Percentiles rank a stretch among this genome's conserved stretches.
These are phyloP conservation scores for Acleris emargana DNA, from an alignment of 2,888 invertebrate genomes.

Conservation along the genomic window DNA sequence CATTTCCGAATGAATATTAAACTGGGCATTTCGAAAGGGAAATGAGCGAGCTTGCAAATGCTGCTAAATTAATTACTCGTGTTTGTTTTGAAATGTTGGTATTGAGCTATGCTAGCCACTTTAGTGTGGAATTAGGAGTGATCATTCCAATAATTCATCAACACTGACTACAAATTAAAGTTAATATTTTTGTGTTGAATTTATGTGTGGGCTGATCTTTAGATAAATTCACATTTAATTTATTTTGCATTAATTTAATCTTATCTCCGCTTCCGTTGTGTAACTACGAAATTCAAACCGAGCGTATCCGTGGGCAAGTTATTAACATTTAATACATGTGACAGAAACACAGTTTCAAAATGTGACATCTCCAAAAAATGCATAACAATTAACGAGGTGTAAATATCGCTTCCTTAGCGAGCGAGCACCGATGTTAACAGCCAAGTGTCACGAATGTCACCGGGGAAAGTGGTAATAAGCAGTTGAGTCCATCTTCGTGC, in stretches of 20 bases:
- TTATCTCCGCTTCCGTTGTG: slow-evolving; percentile 21
- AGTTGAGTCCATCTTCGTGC: slow-evolving; percentile 17
- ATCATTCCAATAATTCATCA: background rate
- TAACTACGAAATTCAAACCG: slow-evolving; percentile 5
- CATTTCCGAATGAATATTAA: slow-evolving; percentile 36
- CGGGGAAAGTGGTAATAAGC: slow-evolving; percentile 26
- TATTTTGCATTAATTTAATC: slow-evolving; percentile 21
- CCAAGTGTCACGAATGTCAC: slow-evolving; percentile 24
- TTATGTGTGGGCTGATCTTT: slow-evolving; percentile 16
- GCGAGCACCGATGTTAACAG: slow-evolving; percentile 7
- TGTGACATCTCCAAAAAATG: background rate
- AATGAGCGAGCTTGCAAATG: slow-evolving; percentile 27
- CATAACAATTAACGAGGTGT: slow-evolving; percentile 11
- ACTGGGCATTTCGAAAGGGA: slow-evolving; percentile 33
- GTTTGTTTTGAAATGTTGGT: slow-evolving; percentile 21
- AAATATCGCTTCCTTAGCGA: slow-evolving; percentile 19
- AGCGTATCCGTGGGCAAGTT: background rate
- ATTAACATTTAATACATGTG: background rate
- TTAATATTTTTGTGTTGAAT: slow-evolving; percentile 2
- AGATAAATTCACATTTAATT: background rate
- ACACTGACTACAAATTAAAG: background rate
- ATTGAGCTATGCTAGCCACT: background rate
- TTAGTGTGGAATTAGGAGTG: background rate
- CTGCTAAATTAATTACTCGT: slow-evolving; percentile 22
- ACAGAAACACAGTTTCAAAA: background rate